These are phyloP conservation scores for Cryptomyrus ogoouensis DNA, from an alignment of 2,113 vertebrate genomes.

Conservation along the genomic window DNA sequence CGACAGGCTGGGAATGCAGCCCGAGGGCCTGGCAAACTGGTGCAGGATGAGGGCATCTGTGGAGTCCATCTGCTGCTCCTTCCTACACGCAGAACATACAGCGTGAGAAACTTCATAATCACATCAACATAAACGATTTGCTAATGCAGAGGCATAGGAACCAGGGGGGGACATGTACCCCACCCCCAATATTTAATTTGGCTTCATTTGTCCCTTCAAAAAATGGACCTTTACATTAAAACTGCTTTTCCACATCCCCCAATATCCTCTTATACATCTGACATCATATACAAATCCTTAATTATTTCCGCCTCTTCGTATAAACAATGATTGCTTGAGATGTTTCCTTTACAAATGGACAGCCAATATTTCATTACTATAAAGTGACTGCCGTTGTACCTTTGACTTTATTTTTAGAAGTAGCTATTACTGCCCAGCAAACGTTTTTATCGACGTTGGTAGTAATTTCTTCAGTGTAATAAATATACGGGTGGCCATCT, in stretches of 20 bases:
- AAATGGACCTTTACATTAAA: neutral
- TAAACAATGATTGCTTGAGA: neutral
- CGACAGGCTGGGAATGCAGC: slow-evolving; percentile 86
- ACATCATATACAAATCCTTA: neutral
- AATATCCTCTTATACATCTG: neutral
- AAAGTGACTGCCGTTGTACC: neutral
- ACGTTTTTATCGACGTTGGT: neutral
- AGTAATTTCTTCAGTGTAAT: neutral
- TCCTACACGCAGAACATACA: slow-evolving; percentile 56
- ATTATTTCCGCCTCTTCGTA: neutral
- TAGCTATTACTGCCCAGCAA: neutral
- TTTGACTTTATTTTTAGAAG: neutral
- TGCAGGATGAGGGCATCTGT: slow-evolving; percentile 97
- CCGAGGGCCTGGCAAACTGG: slow-evolving; percentile 92
- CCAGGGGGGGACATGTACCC: neutral
- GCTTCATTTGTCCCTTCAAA: neutral
- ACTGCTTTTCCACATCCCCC: neutral
- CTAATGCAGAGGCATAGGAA: neutral
- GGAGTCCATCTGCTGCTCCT: slow-evolving; percentile 91
- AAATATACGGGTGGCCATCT: neutral
- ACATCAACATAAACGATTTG: neutral
- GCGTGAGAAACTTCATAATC: neutral
- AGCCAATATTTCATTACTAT: neutral
- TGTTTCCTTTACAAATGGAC: neutral
- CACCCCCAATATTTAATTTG: neutral